Base-by-base conservation (phyloP, 2,888 invertebrate species). In the Griposia aprilina region DNA sequence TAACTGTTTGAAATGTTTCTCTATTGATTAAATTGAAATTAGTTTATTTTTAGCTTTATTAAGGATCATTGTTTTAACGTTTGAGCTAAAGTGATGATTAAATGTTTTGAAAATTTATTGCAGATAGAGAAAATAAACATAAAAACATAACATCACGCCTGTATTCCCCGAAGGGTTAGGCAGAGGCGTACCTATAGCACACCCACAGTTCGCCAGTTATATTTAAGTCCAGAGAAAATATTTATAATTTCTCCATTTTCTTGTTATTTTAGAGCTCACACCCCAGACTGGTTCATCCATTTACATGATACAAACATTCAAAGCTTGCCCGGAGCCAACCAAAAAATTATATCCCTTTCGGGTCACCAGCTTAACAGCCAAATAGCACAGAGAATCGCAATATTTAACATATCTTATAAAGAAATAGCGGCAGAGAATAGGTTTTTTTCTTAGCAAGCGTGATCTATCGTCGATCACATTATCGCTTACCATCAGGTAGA, bases 1-100 rank as follows among this genome's bases (percentile, higher is more conserved):
- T 63, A 62, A 63, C 50, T 68, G 59, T 68, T 73, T 60, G 15
- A 68, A 74, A 23, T 48, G 8, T 23, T 59, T 36, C 23, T 65
- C 36, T 62, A 80, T 76, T 75, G 52, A 73, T 62, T 10, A 66
- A 57, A 52, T 75, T 55, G 57, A 71, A 41, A 30, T 50, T 30
- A 7, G 36, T 55, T 63, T 41, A 60, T 67, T 74, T 60, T 60
- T 20, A 30, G n/a, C 57, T 52, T 23, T 50, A 20, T 26, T 63
- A 50, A 36, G 23, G 48, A 52, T 6, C 0, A 41, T 69, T 50
- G 41, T 57, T 78, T 55, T 17, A 67, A 50, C 48, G 4, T 66
- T 59, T 23, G 63, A 5, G n/a, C 13, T n/a, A 26, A 36, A 36
- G 30, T 52, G 63, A 30, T 30, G 23, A 52, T 17, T 66, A 8